A percentile compares a stretch with the other conserved stretches of the same genome.
phyloP scores from a whole-genome alignment of 2,797 vertebrate species.

The Helicolenus hilgendorfi region DNA sequence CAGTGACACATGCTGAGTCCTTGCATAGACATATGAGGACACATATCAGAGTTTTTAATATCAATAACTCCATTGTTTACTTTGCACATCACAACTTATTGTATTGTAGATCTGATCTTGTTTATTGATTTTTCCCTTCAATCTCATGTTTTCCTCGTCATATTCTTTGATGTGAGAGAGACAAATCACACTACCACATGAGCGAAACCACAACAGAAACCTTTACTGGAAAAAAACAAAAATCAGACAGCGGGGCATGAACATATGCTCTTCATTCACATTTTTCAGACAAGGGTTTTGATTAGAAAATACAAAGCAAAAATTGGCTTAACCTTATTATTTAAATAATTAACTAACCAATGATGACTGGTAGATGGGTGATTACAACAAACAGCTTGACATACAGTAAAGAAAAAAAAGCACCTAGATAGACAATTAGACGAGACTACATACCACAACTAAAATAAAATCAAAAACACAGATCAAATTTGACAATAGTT shows the following conservation, averaged over 20 bases:
- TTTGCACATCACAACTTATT: not conserved
- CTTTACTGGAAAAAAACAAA: constrained; percentile 25
- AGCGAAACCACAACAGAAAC: constrained; percentile 6
- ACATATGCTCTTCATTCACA: not conserved
- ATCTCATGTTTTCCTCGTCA: not conserved
- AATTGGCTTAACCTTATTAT: not conserved
- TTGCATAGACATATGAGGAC: not conserved
- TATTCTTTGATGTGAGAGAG: not conserved
- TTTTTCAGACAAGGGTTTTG: not conserved
- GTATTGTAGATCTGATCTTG: too few species aligned
- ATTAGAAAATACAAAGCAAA: not conserved
- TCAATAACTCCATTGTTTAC: not conserved
- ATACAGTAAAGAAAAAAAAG: not conserved
- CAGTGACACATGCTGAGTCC: not conserved
- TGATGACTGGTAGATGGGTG: not conserved
- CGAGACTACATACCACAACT: not conserved
- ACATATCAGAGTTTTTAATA: not conserved
- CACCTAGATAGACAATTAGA: not conserved
- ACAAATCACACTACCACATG: not conserved
- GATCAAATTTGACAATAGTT: too few species aligned
- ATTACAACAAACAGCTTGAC: not conserved
- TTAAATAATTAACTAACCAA: not conserved
- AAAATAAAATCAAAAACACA: not conserved
- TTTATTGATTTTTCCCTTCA: not conserved
- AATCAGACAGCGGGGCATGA: not conserved